These are phyloP conservation scores for Antennarius maculatus DNA, from an alignment of 2,797 vertebrate genomes.

Conservation along the genomic window DNA sequence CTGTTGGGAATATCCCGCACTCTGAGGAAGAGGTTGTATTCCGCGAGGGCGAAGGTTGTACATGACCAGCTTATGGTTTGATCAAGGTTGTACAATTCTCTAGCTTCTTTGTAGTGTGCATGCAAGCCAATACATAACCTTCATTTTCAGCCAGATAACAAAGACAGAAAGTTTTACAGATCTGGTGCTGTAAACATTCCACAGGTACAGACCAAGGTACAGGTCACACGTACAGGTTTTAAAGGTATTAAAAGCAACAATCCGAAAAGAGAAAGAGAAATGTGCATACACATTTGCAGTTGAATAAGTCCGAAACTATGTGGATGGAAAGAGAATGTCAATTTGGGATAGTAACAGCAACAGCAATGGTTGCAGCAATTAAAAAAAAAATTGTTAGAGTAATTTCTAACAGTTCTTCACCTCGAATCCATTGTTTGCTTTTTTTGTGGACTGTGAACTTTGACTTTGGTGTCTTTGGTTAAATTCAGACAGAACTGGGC, in stretches of 20 bases:
- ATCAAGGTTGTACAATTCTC: background rate
- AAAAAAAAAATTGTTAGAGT: background rate
- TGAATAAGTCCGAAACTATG: background rate
- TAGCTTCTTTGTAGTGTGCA: conserved; percentile 1
- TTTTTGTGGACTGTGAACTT: background rate
- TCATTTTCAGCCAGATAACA: conserved; percentile 4
- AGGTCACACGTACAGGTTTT: background rate
- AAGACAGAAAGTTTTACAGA: background rate
- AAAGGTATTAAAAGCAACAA: background rate
- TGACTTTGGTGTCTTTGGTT: background rate
- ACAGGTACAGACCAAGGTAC: no score
- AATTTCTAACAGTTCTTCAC: background rate
- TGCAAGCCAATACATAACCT: background rate
- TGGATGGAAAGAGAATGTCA: background rate
- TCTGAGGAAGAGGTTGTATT: conserved; percentile 21
- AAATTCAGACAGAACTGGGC: background rate
- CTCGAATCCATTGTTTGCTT: no score
- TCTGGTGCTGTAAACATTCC: no score
- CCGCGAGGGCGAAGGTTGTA: background rate
- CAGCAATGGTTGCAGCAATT: background rate
- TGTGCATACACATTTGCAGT: background rate
- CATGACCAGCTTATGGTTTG: background rate
- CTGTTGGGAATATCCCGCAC: conserved; percentile 43
- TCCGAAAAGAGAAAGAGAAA: background rate
- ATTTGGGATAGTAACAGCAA: background rate